phyloP scores from a whole-genome alignment of 2,888 invertebrate genomes.

The Drosophila picticornis region DNA sequence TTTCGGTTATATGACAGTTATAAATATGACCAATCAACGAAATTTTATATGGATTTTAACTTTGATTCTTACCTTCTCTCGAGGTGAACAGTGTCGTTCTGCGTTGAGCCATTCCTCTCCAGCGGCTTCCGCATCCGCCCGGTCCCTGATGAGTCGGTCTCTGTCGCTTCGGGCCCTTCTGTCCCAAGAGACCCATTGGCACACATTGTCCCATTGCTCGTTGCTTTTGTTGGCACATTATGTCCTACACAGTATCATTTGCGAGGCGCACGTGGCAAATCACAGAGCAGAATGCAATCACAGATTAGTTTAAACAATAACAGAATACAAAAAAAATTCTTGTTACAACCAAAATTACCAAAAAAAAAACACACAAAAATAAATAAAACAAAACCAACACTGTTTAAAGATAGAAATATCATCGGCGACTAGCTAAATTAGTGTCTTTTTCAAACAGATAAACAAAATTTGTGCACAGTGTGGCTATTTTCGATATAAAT shows the following conservation, averaged over 20 bases:
- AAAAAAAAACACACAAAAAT: conserved; percentile 10
- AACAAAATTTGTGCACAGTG: conserved; percentile 15
- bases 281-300: conserved; percentile 26
- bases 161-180: conserved; percentile 86
- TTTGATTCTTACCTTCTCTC: conserved; percentile 90
- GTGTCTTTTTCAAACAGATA: conserved; percentile 16
- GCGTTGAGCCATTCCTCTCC: conserved; percentile 97
- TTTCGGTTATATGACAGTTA: not conserved
- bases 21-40: not conserved
- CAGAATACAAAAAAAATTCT: not conserved
- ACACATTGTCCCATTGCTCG: conserved; percentile 85
- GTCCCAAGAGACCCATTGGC: conserved; percentile 85
- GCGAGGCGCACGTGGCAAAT: conserved; percentile 9
- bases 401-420: conserved; percentile 9
- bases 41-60: not conserved
- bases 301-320: conserved; percentile 15
- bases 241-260: conserved; percentile 78
- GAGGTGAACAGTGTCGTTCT: conserved; percentile 99
- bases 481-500: conserved; percentile 25
- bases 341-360: not conserved
- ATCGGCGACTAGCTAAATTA: conserved; percentile 10
- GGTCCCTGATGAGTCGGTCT: conserved; percentile 86
- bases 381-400: conserved; percentile 9
- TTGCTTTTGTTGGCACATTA: conserved; percentile 86
- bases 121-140: conserved; percentile 87